These are phyloP conservation scores for Serinus canaria DNA, from an alignment of 2,113 vertebrate species.

Conservation along the genomic window DNA sequence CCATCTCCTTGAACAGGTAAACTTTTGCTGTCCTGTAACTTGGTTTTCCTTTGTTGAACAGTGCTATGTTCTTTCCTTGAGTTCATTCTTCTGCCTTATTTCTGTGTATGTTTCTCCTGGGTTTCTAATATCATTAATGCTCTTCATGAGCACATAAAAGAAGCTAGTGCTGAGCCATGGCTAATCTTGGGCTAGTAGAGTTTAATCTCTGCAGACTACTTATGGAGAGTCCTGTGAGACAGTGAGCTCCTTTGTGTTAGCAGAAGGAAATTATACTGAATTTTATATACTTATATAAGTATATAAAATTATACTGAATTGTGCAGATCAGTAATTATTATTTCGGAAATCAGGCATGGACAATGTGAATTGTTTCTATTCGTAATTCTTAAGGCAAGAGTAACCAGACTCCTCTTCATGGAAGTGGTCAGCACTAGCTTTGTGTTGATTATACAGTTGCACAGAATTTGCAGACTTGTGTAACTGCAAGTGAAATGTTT, in stretches of 20 bases:
- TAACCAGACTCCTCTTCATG: not conserved
- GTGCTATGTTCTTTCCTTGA: not conserved
- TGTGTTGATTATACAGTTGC: not conserved
- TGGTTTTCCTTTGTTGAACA: not conserved
- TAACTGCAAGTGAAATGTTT: not conserved
- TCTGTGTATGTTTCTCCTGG: not conserved
- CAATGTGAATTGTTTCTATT: not conserved
- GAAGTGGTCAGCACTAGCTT: not conserved
- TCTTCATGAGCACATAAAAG: not conserved
- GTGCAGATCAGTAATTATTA: not conserved
- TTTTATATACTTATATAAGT: too few species aligned
- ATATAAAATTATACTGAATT: not conserved
- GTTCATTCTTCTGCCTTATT: not conserved
- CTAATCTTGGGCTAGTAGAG: not conserved
- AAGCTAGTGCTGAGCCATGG: not conserved
- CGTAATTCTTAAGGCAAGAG: not conserved
- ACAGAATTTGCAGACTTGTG: not conserved
- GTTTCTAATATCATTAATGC: not conserved
- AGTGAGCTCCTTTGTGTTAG: not conserved
- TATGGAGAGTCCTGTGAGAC: not conserved
- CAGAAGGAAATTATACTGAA: not conserved
- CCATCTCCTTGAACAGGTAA: slow-evolving; percentile 95
- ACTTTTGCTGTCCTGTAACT: not conserved
- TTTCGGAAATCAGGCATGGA: not conserved
- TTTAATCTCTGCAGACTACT: not conserved